Evolutionary conservation across 2,888 invertebrate genomes (phyloP), one percentile per base, ranked within the genome.

Genomic region (Synanthedon formicaeformis): DNA sequence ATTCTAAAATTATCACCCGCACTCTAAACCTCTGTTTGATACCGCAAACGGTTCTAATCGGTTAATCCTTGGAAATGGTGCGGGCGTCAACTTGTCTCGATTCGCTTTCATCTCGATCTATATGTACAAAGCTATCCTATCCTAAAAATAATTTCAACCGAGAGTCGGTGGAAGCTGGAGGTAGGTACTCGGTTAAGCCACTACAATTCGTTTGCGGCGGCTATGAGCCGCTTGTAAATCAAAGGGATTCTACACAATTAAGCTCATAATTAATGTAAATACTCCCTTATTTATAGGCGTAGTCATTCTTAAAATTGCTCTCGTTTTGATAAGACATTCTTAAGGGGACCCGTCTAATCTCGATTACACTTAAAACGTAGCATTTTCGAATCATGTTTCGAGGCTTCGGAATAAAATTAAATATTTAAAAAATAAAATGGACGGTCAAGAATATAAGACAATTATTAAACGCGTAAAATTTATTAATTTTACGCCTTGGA

Each of bases 161-260:
- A 69, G 69, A 70, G 64, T 71, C 75, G 69, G 69, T 71, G 76
- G 71, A 69, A 74, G 77, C 73, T 62, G 71, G 76, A 71, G 79
- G 74, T 81, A 71, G 79, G 74, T 81, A 71, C 77, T 75, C 72
- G 76, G 75, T 73, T 87, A 87, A 87, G 84, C 85, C 84, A 80
- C 74, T 78, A 79, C 85, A 80, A 80, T 84, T 83, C 85, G 83
- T 83, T 83, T 75, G 84, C 78, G 84, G 85, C 78, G 76, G 81
- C 83, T 78, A 75, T 76, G 81, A 81, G 82, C 78, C 78, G 75
- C 81, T 80, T 84, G 82, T 87, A 86, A 86, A 87, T 87, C 86
- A 87, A 87, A 85, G 85, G 84, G 85, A 86, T 82, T 84, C 83
- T 77, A 83, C 78, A 81, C 83, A 82, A 87, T 86, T 85, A 85